A percentile compares a stretch with the other conserved stretches of the same genome.
phyloP scores from a whole-genome alignment of 1,140 invertebrate species.

The Holcopasites calliopsidis region DNA sequence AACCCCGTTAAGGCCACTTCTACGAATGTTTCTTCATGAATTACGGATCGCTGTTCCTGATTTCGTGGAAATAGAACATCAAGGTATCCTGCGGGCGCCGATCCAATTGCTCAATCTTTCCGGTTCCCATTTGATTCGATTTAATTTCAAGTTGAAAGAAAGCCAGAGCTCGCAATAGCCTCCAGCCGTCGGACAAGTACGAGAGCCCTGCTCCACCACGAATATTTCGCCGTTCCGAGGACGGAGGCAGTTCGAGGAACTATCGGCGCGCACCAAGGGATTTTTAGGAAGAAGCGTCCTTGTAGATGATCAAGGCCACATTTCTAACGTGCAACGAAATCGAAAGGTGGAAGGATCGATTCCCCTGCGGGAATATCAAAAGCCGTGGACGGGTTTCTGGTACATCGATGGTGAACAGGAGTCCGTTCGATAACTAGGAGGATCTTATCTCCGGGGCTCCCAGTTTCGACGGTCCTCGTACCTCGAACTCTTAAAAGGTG shows the following conservation, averaged over 20 bases:
- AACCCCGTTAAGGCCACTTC: constrained; percentile 49
- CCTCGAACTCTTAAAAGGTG: constrained; percentile 62
- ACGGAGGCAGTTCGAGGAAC: constrained; percentile 27
- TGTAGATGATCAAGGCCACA: constrained; percentile 54
- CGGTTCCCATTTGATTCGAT: too few relatives aligned
- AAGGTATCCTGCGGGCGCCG: neutral
- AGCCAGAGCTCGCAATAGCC: neutral
- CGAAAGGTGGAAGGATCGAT: constrained; percentile 35
- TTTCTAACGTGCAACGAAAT: constrained; percentile 43
- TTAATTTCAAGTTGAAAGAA: too few relatives aligned
- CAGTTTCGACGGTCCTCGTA: constrained; percentile 69
- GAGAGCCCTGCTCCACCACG: neutral
- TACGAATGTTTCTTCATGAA: constrained; percentile 14
- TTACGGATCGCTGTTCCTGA: constrained; percentile 14
- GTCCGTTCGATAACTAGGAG: constrained; percentile 73
- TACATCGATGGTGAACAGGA: constrained; percentile 67
- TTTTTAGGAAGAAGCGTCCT: constrained; percentile 51
- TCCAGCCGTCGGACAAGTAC: constrained; percentile 39
- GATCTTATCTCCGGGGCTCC: constrained; percentile 73
- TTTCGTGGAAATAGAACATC: constrained; percentile 46
- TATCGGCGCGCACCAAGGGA: neutral
- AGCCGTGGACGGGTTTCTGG: constrained; percentile 50
- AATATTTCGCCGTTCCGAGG: constrained; percentile 10
- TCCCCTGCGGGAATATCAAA: constrained; percentile 45
- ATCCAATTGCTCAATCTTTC: neutral